Conservation (phyloP, 1,140 invertebrate genomes). For the Nasonia longicornis region DNA sequence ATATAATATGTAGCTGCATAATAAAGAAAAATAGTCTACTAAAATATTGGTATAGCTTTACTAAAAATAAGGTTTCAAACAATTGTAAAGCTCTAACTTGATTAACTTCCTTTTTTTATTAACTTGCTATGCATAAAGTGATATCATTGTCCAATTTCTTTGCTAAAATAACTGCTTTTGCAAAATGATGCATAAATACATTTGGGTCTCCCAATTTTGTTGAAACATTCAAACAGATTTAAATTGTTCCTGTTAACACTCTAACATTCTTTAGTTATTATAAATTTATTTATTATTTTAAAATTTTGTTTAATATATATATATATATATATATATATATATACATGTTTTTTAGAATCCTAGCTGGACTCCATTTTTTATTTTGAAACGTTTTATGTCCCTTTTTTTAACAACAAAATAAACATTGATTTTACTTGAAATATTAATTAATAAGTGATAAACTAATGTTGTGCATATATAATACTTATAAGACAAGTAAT, state of each 20-base stretch:
- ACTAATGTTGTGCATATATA: background rate
- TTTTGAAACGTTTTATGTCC: constrained; percentile 1
- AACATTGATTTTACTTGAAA: background rate
- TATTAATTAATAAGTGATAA: background rate
- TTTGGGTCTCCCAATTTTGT: constrained; percentile 52
- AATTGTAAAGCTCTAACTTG: background rate
- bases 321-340: background rate
- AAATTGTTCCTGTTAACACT: constrained; percentile 6
- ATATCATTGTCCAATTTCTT: constrained; percentile 19
- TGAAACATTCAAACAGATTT: constrained; percentile 1
- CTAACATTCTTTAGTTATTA: background rate
- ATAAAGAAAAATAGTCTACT: constrained; percentile 6
- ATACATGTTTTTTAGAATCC: background rate
- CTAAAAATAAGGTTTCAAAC: constrained; percentile 26
- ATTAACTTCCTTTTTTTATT: constrained; percentile 5
- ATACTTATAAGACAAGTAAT: background rate
- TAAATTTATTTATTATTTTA: constrained; percentile 10
- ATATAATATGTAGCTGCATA: background rate
- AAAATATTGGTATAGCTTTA: background rate
- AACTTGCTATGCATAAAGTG: constrained; percentile 15
- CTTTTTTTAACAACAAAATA: background rate
- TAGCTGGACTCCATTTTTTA: constrained; percentile 29
- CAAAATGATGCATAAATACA: constrained; percentile 55
- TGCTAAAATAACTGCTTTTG: constrained; percentile 45
- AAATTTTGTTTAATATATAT: background rate